Evolutionary conservation across 2,113 vertebrate genomes (phyloP).

Genomic region (Mirza zaza): DNA sequence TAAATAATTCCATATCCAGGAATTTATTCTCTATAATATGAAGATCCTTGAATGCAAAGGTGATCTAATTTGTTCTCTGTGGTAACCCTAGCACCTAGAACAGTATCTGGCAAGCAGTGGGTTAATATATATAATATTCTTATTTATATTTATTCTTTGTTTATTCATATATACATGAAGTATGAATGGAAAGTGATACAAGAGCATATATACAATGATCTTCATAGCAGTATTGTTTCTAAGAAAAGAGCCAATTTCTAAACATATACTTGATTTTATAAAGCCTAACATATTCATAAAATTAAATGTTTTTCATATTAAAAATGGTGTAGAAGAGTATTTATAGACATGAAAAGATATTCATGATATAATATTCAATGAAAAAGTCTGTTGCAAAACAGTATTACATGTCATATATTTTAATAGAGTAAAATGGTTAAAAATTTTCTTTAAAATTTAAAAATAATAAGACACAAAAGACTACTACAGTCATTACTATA

Average conservation of each 20-base stretch:
- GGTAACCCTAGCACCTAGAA: not conserved
- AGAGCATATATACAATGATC: not conserved
- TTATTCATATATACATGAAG: too few relatives aligned
- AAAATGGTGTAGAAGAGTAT: not conserved
- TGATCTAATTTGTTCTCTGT: not conserved
- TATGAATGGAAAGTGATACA: not conserved
- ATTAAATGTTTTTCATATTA: slow-evolving; percentile 24
- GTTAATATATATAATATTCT: not conserved
- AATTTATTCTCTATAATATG: not conserved
- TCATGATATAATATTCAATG: not conserved
- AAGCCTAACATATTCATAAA: not conserved
- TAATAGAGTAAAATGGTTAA: not conserved
- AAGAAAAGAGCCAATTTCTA: not conserved
- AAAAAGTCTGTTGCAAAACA: not conserved
- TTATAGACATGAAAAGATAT: not conserved
- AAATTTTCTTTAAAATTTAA: not conserved
- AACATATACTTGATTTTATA: not conserved
- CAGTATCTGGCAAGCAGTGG: not conserved
- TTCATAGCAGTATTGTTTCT: not conserved
- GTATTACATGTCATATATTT: not conserved
- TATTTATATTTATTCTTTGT: too few relatives aligned
- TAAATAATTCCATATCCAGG: not conserved
- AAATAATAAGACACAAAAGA: not conserved
- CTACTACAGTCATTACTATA: not conserved
- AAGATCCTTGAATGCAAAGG: not conserved